phyloP scores from a whole-genome alignment of 2,888 invertebrate species.

The Pristionchus exspectatus region DNA sequence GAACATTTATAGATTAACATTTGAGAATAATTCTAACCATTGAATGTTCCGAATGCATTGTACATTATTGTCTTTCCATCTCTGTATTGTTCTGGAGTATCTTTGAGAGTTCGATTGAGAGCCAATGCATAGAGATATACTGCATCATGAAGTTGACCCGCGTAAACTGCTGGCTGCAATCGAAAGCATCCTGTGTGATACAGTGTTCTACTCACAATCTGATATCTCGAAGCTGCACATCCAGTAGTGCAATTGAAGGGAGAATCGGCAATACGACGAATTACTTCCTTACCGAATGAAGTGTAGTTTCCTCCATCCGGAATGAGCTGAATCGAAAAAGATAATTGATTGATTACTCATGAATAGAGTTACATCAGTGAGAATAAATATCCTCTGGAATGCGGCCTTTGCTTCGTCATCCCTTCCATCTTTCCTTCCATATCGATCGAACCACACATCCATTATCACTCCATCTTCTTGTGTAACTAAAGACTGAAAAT shows the following conservation, averaged over 20 bases:
- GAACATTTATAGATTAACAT: neutral
- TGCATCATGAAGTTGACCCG: constrained; percentile 67
- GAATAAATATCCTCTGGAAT: constrained; percentile 65
- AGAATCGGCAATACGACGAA: constrained; percentile 27
- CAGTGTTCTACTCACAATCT: constrained; percentile 22
- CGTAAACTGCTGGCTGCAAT: constrained; percentile 56
- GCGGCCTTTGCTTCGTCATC: constrained; percentile 67
- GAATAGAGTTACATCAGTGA: constrained; percentile 53
- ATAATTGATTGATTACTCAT: neutral
- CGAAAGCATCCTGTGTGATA: neutral
- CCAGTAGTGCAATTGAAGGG: constrained; percentile 51
- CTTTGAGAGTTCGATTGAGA: constrained; percentile 61
- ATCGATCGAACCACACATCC: constrained; percentile 46
- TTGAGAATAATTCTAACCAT: constrained; percentile 36
- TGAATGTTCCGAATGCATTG: constrained; percentile 57
- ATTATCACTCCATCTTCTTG: neutral
- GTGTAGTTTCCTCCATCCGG: constrained; percentile 50
- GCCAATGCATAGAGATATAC: constrained; percentile 65
- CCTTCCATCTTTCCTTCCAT: constrained; percentile 62
- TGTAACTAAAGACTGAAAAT: neutral
- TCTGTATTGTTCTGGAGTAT: constrained; percentile 55
- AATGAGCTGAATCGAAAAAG: neutral
- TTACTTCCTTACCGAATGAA: constrained; percentile 48
- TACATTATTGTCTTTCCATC: constrained; percentile 60
- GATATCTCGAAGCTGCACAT: neutral